These are phyloP conservation scores for Phaetusa simplex DNA, from an alignment of 2,113 vertebrate species.

Conservation along the genomic window DNA sequence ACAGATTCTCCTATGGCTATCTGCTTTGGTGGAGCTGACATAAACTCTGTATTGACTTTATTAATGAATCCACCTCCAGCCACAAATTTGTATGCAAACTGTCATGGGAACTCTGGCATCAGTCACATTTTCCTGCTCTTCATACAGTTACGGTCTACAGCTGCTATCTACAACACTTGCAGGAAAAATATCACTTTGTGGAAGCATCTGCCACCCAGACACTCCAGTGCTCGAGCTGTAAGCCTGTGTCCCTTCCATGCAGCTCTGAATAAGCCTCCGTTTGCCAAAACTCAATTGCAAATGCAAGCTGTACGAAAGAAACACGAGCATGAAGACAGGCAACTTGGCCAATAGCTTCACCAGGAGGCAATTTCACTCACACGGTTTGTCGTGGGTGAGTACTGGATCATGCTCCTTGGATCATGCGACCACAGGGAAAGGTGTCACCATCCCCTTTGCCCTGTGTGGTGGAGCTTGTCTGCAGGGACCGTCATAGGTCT, in stretches of 20 bases:
- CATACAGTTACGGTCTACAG: not conserved
- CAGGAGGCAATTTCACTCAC: not conserved
- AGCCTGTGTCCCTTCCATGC: not conserved
- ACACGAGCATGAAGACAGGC: not conserved
- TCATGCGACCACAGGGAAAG: accelerated
- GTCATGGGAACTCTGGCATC: slow-evolving; percentile 17
- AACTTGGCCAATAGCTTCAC: not conserved
- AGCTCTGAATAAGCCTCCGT: not conserved
- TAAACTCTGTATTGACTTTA: slow-evolving; percentile 56
- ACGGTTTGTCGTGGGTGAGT: not conserved
- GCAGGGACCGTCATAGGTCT: not conserved
- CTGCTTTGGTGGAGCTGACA: slow-evolving; percentile 1
- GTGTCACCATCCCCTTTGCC: not conserved
- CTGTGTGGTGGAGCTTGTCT: not conserved
- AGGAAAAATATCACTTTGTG: not conserved
- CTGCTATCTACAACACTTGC: not conserved
- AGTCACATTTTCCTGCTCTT: slow-evolving; percentile 31
- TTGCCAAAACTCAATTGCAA: not conserved
- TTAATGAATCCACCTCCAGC: slow-evolving; percentile 59
- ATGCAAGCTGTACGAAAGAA: not conserved
- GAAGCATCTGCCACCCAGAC: not conserved
- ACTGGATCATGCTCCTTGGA: not conserved
- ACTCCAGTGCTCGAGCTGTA: not conserved
- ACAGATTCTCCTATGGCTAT: slow-evolving; percentile 51
- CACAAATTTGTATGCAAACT: slow-evolving; percentile 42